Base-by-base conservation (phyloP, 2,888 invertebrate species). In the Eulithis prunata region DNA sequence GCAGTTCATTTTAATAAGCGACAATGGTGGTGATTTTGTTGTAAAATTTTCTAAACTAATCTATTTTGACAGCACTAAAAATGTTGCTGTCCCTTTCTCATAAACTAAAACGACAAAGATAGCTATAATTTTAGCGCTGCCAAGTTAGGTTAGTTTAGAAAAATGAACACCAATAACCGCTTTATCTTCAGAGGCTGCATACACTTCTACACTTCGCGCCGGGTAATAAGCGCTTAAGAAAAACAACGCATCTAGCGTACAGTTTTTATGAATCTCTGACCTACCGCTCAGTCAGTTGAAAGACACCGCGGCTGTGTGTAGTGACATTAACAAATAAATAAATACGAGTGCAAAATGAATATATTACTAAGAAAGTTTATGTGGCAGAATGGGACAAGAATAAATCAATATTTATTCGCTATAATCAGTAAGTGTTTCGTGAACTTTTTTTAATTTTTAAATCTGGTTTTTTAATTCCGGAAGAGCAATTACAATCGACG, bases 371-470 rank as follows among this genome's bases (percentile, higher is more conserved):
- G 85, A n/a, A 91, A 87, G 78, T 69, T 91, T 11, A 82, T 85
- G 83, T 89, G 88, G 88, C 78, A 84, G 62, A 91, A 88, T 80
- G 92, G 92, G 55, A 85, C 85, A 57, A 79, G 92, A 68, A 83
- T 92, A 66, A 91, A 91, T 71, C 92, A 93, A 73, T 92, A 92
- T 81, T 68, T 92, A 61, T 90, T 92, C 67, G 91, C 91, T 4
- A 82, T 87, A 66, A 80, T 92, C 51, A 83, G 92, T 93, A 72
- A 92, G 92, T 91, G 71, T 11, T n/a, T 59, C 57, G 10, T 21
- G 4, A 10, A n/a, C 10, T 47, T 47, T 49, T 49, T 14, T 21
- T 49, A 6, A 4, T 49, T 4, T 32, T 32, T 3, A 49, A 21
- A 49, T n/a, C 49, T 49, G 21, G 47, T 47, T 47, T 47, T 46